phyloP scores from a whole-genome alignment of 1,140 invertebrate species.

The Scylla paramamosain region DNA sequence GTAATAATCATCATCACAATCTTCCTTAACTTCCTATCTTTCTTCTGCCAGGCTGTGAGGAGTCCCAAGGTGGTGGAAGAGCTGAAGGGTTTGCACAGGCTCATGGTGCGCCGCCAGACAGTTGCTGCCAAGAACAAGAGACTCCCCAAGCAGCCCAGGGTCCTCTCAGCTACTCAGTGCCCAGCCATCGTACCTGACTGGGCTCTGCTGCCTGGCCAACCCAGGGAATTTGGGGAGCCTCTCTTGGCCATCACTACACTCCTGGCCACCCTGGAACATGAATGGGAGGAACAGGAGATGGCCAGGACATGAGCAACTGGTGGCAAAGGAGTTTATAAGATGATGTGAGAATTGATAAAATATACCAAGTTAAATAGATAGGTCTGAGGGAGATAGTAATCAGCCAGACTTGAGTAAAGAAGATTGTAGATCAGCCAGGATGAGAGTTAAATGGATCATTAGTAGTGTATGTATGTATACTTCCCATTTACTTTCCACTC shows the following conservation, averaged over 20 bases:
- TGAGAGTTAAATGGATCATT: too few relatives aligned
- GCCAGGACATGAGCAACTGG: background rate
- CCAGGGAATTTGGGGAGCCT: constrained; percentile 62
- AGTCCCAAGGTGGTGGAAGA: constrained; percentile 39
- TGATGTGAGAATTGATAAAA: too few relatives aligned
- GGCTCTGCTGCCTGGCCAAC: constrained; percentile 16
- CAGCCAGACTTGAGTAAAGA: too few relatives aligned
- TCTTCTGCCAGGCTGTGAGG: constrained; percentile 23
- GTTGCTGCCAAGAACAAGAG: constrained; percentile 41
- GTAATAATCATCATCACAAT: background rate
- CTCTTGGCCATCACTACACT: constrained; percentile 51
- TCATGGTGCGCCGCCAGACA: constrained; percentile 60
- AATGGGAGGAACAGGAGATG: background rate
- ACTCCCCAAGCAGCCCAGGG: constrained; percentile 19
- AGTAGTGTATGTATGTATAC: too few relatives aligned
- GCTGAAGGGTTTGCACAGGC: constrained; percentile 45
- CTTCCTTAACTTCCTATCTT: background rate
- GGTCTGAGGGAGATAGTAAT: too few relatives aligned
- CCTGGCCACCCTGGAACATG: background rate
- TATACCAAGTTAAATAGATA: too few relatives aligned
- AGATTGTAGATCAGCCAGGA: too few relatives aligned
- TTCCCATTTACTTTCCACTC: too few relatives aligned
- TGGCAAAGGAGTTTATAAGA: too few relatives aligned
- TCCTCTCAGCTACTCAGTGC: background rate
- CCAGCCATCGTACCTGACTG: constrained; percentile 61